Evolutionary conservation across 37 sponge, comb jelly and placozoan genomes (phyloP), one percentile per base, ranked within the genome.

Genomic region (Hexactinellida sp.): DNA sequence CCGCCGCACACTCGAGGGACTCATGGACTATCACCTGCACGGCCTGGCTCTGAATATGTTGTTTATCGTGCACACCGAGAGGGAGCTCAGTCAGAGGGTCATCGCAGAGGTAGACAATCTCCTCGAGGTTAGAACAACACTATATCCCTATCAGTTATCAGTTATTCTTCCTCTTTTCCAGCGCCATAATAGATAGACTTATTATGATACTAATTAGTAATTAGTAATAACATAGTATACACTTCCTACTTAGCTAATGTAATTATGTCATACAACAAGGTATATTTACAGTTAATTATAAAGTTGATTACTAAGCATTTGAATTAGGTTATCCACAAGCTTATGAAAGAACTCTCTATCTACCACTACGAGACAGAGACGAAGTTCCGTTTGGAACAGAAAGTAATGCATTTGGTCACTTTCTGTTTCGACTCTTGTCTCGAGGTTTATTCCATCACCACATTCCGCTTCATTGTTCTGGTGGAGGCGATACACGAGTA

Each of bases 331-430:
- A 63, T 63, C 25, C 5, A 63, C 34, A 63, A 63, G 34, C 76
- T 63, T 7, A 63, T 63, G 76, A 63, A 63, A n/a, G 76, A 63
- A n/a, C 76, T 63, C 76, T 63, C 76, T n/a, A 63, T 63, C 25
- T 63, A 63, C 34, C 76, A 63, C 34, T 63, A 63, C 34, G 76
- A 63, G 34, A 63, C 76, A 25, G 76, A 63, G 34, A 63, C 76
- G 5, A 63, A 63, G 34, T 63, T 63, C 76, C 76, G 76, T 25
- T 28, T 63, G 34, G 76, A 63, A 28, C 76, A 63, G 76, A 63
- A 63, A 63, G 76, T 63, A n/a, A 63, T 63, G 76, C 76, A 63
- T n/a, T 23, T 63, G 30, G 76, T 63, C 34, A 63, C 76, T 63
- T 7, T 63, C 25, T 63, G 76, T n/a, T 63, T 63, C 34, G 76